Base-by-base conservation (phyloP, 2,797 vertebrate species). In the Salmo trutta region DNA sequence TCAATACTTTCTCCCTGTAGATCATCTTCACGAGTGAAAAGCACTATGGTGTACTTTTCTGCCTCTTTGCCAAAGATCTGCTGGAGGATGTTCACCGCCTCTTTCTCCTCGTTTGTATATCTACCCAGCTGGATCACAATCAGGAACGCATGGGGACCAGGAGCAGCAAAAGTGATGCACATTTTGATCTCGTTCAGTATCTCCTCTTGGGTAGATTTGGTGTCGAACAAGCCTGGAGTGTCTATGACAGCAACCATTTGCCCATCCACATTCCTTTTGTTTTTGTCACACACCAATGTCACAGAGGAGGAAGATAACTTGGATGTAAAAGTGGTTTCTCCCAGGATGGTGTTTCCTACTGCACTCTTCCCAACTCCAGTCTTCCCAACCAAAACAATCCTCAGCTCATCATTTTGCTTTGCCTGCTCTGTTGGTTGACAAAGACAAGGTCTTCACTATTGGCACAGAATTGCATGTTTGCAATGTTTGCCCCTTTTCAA, bases 361-460 rank as follows among this genome's bases (percentile, higher is more conserved):
- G 86, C 86, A 1, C 87, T 91, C 84, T 91, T 90, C n/a, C 88
- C 90, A 21, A 87, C 87, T 62, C 90, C 87, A 0, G 82, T 91
- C 80, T 90, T 90, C 65, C 88, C 87, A 0, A 89, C 85, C 12
- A 90, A 82, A 81, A 90, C 76, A 56, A 91, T 82, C 71, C 88
- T 85, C 66, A 75, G 75, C 65, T 90, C 82, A 3, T 76, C 17
- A 1, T 64, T 24, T 47, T 12, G 12, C 10, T 47, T 47, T 47
- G 41, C 2, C 41, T 47, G 41, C 41, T 47, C 41, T 47, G 41
- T 47, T 47, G 41, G 10, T 3, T 47, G 41, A 47, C 41, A 47
- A 47, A 47, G 41, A 47, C 10, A 47, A 47, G 41, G 3, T 47
- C 10, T 47, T 47, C 10, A 47, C 41, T 47, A 47, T 47, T 47